phyloP scores from a whole-genome alignment of 2,113 vertebrate genomes.

The Rattus rattus region DNA sequence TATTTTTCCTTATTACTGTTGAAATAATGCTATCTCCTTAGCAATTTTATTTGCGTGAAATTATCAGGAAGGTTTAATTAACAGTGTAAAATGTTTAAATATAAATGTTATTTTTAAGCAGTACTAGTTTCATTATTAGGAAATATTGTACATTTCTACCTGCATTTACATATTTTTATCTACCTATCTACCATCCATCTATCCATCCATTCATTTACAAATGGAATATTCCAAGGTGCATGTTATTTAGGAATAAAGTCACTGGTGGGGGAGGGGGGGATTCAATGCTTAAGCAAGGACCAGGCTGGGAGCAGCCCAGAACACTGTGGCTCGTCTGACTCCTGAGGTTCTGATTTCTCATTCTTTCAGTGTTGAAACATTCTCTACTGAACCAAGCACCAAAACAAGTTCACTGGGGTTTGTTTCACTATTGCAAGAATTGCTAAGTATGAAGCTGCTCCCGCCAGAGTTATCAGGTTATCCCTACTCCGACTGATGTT shows the following conservation, averaged over 20 bases:
- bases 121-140: neutral
- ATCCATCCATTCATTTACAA: neutral
- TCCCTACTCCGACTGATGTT: neutral
- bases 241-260: constrained; percentile 50
- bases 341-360: constrained; percentile 49
- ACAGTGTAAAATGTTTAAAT: neutral
- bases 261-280: neutral
- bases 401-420: constrained; percentile 74
- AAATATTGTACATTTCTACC: neutral
- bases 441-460: constrained; percentile 15
- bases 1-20: constrained; percentile 24
- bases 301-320: neutral
- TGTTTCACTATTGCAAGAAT: constrained; percentile 76
- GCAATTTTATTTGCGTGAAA: neutral
- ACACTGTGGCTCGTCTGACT: neutral
- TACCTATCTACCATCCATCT: neutral
- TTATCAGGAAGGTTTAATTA: constrained; percentile 17
- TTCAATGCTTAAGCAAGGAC: constrained; percentile 30
- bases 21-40: neutral
- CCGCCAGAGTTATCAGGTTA: neutral
- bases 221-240: neutral
- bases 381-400: constrained; percentile 56
- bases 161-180: neutral
- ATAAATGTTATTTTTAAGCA: neutral
- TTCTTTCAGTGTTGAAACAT: constrained; percentile 77